These are phyloP conservation scores for Latrodectus elegans DNA, from an alignment of 2,888 invertebrate species.

Conservation along the genomic window DNA sequence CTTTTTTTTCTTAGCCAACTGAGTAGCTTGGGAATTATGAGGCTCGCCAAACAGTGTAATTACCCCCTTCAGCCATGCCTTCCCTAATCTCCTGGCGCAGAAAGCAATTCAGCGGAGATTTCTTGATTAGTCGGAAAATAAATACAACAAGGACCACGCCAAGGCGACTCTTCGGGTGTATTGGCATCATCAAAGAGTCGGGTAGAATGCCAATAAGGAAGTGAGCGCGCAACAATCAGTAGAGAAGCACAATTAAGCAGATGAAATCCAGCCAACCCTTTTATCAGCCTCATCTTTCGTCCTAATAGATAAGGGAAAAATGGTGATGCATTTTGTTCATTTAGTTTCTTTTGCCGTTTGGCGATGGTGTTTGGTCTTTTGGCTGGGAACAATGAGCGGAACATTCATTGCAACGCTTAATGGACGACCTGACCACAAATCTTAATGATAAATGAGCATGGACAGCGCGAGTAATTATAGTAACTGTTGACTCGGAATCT, in stretches of 20 bases:
- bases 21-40: too few relatives aligned
- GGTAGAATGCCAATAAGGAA: constrained; percentile 5
- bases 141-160: too few relatives aligned
- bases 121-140: too few relatives aligned
- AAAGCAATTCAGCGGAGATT: too few relatives aligned
- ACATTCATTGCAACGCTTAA: not conserved
- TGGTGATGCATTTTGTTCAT: not conserved
- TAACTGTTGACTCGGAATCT: not conserved
- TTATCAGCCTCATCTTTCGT: not conserved
- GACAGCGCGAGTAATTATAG: not conserved
- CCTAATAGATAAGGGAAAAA: not conserved
- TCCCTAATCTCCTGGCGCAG: too few relatives aligned
- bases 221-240: not conserved
- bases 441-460: not conserved
- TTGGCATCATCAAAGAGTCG: not conserved
- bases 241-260: not conserved
- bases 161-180: too few relatives aligned
- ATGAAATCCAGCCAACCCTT: not conserved
- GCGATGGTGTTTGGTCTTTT: not conserved
- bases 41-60: too few relatives aligned
- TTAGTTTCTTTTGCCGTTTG: not conserved
- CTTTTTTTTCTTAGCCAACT: too few relatives aligned
- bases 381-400: constrained; percentile 1
- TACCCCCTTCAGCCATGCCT: too few relatives aligned
- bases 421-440: not conserved